These are phyloP conservation scores for Aspidiotus rigidus DNA, from an alignment of 2,888 invertebrate species.

Conservation along the genomic window DNA sequence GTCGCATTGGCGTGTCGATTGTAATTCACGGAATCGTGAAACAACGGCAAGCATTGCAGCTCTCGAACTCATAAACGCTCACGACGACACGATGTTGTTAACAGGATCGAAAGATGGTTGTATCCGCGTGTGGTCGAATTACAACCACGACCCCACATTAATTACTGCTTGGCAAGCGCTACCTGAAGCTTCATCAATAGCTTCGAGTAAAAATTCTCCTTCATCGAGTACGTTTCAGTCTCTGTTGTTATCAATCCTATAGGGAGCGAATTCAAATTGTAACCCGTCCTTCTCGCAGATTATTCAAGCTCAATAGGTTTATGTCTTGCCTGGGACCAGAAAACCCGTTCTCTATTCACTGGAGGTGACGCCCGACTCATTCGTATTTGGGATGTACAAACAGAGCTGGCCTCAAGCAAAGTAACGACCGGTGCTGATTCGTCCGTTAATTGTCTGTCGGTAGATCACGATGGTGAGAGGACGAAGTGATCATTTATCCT, in stretches of 20 bases:
- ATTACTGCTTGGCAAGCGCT: constrained; percentile 82
- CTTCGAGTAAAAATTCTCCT: constrained; percentile 22
- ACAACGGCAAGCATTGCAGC: constrained; percentile 61
- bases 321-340: constrained; percentile 76
- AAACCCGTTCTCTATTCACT: constrained; percentile 64
- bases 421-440: constrained; percentile 68
- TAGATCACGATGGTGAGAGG: constrained; percentile 38
- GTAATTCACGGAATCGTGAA: constrained; percentile 37
- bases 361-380: constrained; percentile 68
- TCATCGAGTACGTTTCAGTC: neutral
- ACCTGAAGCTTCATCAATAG: constrained; percentile 20
- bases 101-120: constrained; percentile 70
- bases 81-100: constrained; percentile 66
- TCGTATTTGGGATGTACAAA: constrained; percentile 79
- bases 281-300: neutral
- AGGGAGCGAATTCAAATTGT: too few species aligned
- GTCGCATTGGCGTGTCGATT: constrained; percentile 46
- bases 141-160: constrained; percentile 48
- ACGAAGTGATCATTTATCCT: neutral
- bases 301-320: constrained; percentile 31
- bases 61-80: constrained; percentile 77
- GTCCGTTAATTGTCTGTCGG: constrained; percentile 53
- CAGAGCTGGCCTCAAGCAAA: constrained; percentile 66
- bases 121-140: constrained; percentile 56
- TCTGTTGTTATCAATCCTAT: neutral